These are phyloP conservation scores for Zygogramma bicolorata DNA, from an alignment of 2,888 invertebrate species.

Conservation along the genomic window DNA sequence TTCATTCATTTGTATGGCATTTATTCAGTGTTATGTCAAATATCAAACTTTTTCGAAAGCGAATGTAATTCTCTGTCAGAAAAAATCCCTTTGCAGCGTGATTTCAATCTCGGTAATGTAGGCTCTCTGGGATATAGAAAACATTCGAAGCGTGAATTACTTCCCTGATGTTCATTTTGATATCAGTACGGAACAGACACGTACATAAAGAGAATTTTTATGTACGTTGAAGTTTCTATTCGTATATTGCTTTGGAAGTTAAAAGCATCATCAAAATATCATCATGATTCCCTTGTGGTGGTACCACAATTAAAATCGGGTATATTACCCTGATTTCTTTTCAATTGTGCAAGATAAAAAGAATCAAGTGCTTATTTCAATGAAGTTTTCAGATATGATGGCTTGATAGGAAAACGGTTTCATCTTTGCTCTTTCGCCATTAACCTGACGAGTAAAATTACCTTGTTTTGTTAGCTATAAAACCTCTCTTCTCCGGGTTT, in stretches of 20 bases:
- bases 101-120: slow-evolving; percentile 52
- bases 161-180: slow-evolving; percentile 42
- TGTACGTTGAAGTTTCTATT: background rate
- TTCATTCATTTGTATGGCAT: background rate
- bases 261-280: background rate
- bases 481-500: no score
- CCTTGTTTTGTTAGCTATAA: no score
- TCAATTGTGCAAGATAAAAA: no score
- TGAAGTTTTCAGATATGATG: no score
- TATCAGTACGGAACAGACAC: slow-evolving; percentile 23
- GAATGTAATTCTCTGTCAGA: slow-evolving; percentile 9
- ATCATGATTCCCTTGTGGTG: background rate
- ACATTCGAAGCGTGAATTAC: slow-evolving; percentile 35
- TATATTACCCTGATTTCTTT: no score
- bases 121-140: slow-evolving; percentile 37
- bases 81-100: slow-evolving; percentile 24
- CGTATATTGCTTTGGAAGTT: background rate
- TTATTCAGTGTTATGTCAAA: slow-evolving; percentile 28
- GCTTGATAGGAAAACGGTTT: no score
- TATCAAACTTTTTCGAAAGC: slow-evolving; percentile 29
- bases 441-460: no score
- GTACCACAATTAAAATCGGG: no score
- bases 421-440: no score
- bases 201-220: background rate
- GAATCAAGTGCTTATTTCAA: no score